Conservation (phyloP, 2,113 vertebrate genomes). For the Sinocyclocheilus anshuiensis region DNA sequence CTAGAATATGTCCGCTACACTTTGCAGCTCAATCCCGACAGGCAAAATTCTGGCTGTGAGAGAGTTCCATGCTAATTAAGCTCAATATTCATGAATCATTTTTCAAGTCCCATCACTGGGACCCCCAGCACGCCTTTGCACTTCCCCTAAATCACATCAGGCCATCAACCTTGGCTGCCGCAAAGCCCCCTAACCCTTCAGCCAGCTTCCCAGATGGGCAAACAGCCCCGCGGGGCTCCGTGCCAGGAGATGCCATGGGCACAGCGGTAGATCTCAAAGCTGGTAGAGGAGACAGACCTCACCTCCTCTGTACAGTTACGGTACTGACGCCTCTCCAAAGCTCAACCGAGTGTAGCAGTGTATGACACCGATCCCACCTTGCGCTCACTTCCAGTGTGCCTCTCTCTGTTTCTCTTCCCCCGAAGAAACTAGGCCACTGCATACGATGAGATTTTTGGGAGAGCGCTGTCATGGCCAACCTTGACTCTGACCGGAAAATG, state of each 20-base stretch:
- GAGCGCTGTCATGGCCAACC: constrained; percentile 37
- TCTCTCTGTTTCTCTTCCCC: neutral
- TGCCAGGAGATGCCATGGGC: constrained; percentile 21
- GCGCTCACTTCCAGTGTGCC: neutral
- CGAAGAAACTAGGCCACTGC: constrained; percentile 30
- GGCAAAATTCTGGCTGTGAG: neutral
- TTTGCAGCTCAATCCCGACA: neutral
- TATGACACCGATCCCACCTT: constrained; percentile 20
- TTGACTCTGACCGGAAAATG: constrained; percentile 29
- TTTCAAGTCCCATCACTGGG: constrained; percentile 13
- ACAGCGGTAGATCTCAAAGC: constrained; percentile 5
- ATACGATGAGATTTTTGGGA: neutral
- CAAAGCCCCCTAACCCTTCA: neutral
- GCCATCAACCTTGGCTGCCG: constrained; percentile 6
- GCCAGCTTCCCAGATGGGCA: constrained; percentile 33
- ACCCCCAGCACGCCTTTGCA: neutral
- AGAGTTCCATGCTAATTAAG: constrained; percentile 8
- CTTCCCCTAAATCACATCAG: constrained; percentile 21
- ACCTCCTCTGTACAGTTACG: constrained; percentile 31
- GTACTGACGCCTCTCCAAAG: constrained; percentile 38
- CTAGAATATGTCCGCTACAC: neutral
- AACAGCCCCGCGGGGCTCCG: neutral
- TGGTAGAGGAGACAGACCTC: neutral
- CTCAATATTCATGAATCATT: neutral
- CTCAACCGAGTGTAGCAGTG: constrained; percentile 19